These are phyloP conservation scores for Psophia crepitans DNA, from an alignment of 2,113 vertebrate genomes.

Conservation along the genomic window DNA sequence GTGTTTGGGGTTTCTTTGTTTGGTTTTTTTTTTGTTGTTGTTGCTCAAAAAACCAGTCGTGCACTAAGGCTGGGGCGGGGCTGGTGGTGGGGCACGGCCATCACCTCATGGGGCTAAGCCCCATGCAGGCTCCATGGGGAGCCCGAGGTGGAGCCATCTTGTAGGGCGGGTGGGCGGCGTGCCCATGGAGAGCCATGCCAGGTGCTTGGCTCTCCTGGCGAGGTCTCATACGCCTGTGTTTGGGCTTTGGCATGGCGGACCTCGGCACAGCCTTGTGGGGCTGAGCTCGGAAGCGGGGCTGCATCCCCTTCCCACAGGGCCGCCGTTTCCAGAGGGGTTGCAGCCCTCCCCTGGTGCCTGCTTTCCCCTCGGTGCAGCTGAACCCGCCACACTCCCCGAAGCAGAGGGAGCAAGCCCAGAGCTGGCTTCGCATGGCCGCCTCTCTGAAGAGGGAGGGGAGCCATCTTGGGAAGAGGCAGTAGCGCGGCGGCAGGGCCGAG, in stretches of 20 bases:
- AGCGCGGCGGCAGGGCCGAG: rapidly evolving
- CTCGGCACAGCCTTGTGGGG: rapidly evolving
- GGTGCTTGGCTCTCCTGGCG: not conserved
- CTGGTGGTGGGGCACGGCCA: rapidly evolving
- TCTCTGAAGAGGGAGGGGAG: not conserved
- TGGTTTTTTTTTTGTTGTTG: not conserved
- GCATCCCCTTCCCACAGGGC: rapidly evolving
- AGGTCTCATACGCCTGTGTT: rapidly evolving
- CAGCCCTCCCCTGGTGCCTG: rapidly evolving
- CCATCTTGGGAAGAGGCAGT: conserved; percentile 50
- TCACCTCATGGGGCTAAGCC: not conserved
- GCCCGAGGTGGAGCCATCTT: not conserved
- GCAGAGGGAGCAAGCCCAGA: not conserved
- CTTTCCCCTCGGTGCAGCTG: rapidly evolving
- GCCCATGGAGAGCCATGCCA: not conserved
- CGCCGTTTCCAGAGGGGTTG: not conserved
- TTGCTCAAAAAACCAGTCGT: not conserved
- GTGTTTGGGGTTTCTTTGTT: not conserved
- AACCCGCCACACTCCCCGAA: not conserved
- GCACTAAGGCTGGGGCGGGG: not conserved
- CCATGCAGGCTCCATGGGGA: not conserved
- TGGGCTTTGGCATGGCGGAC: rapidly evolving
- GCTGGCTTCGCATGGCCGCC: not conserved
- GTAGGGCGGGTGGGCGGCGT: not conserved
- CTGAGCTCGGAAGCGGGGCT: not conserved